Evolutionary conservation across 1,140 invertebrate species (phyloP), one percentile per base, ranked within the genome.

Genomic region (Macrobrachium rosenbergii): DNA sequence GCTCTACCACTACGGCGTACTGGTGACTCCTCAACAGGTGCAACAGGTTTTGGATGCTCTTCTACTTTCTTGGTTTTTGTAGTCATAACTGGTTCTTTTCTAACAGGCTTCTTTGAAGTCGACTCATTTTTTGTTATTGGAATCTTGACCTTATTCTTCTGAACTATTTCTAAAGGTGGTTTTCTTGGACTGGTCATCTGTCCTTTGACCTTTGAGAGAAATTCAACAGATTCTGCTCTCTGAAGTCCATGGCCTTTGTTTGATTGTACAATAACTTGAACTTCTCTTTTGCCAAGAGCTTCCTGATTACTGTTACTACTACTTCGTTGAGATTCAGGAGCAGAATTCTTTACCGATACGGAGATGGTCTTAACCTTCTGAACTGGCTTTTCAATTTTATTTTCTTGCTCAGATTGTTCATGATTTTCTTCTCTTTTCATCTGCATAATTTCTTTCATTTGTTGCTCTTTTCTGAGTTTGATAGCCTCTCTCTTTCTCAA

Each of bases 1-100:
- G 89, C 84, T 45, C 89, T 58, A 23, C 72, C 69, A 59, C 89
- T 89, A 16, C 89, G 82, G 17, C 89, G 72, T 3, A 89, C 59
- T 14, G 78, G 81, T 7, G 82, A 79, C n/a, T 82, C 85, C 58
- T 87, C 85, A 52, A 37, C 64, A 77, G 75, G 28, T 21, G 45
- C 28, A 67, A 16, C 72, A 17, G 45, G 23, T 37, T 10, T 37
- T 17, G 72, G 72, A 19, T 12, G 17, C 7, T 23, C n/a, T 7
- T 23, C 28, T 8, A 43, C 12, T 37, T 75, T 75, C 72, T 37
- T 43, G n/a, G 72, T 43, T 37, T 62, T 16, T 12, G 59, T 12
- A 28, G 59, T 10, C 10, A 23, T n/a, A 59, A 16, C 19, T 12
- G 69, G 11, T 59, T 17, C 52, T 12, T 52, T 52, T 52, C 12